These are phyloP conservation scores for Scylla paramamosain DNA, from an alignment of 1,140 invertebrate species.

Conservation along the genomic window DNA sequence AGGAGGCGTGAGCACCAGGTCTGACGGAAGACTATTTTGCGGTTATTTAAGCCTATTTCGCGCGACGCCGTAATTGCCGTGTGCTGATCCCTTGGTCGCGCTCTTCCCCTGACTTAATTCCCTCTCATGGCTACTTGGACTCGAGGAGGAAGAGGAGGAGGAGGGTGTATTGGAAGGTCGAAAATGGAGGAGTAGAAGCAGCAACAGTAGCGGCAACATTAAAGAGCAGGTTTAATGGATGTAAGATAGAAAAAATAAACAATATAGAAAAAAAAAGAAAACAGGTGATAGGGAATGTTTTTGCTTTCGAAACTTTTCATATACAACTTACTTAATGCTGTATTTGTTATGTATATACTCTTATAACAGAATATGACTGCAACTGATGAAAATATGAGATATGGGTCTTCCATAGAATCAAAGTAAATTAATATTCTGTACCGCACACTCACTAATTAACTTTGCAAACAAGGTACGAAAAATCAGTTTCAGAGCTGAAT, in stretches of 20 bases:
- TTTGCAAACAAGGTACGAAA: too few relatives aligned
- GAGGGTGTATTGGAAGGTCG: neutral
- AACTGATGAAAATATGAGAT: too few relatives aligned
- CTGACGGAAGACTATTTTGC: neutral
- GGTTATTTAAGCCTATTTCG: conserved; percentile 29
- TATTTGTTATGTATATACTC: too few relatives aligned
- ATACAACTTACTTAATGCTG: too few relatives aligned
- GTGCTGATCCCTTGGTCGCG: neutral
- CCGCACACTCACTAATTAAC: too few relatives aligned
- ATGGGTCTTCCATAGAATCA: too few relatives aligned
- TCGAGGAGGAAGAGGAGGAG: neutral
- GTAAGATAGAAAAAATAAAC: neutral
- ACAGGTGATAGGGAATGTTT: too few relatives aligned
- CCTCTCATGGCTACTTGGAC: neutral
- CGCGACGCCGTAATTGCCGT: conserved; percentile 11
- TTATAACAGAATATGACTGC: too few relatives aligned
- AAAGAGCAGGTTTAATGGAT: neutral
- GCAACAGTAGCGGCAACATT: neutral
- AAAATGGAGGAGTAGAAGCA: neutral
- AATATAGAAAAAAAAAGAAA: too few relatives aligned
- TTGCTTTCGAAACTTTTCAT: too few relatives aligned
- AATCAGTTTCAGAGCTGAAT: too few relatives aligned
- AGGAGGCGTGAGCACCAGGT: neutral
- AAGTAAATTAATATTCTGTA: too few relatives aligned
- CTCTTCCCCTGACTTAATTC: conserved; percentile 11